Conservation (phyloP, 1,140 invertebrate genomes). For the Papilio machaon region DNA sequence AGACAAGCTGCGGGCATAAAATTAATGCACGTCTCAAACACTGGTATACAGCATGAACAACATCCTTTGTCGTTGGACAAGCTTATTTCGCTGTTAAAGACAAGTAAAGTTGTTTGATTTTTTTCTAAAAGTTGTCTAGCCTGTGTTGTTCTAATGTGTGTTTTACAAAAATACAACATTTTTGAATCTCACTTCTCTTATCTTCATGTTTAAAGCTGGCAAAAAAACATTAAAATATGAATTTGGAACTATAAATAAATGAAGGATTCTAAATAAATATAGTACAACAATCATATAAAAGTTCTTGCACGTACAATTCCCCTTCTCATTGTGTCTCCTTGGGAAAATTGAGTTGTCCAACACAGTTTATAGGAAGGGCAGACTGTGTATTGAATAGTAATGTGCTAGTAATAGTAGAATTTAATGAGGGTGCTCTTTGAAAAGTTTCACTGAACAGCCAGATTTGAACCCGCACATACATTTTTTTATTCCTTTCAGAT, state of each 20-base stretch:
- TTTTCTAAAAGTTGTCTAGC: background rate
- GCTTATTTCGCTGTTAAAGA: background rate
- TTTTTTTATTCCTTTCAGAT: background rate
- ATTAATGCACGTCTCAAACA: constrained; percentile 20
- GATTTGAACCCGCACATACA: background rate
- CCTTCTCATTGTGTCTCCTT: constrained; percentile 20
- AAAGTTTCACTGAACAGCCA: constrained; percentile 1
- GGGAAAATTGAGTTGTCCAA: constrained; percentile 27
- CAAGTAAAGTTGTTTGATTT: background rate
- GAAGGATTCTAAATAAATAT: background rate
- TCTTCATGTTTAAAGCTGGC: background rate
- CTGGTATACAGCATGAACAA: background rate
- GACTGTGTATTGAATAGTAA: constrained; percentile 7
- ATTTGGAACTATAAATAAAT: background rate
- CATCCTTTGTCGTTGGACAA: constrained; percentile 15
- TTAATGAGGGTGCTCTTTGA: constrained; percentile 15
- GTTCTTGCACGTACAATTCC: constrained; percentile 18
- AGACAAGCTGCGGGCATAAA: background rate
- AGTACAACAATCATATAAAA: background rate
- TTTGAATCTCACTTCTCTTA: no score
- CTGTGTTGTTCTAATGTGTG: no score
- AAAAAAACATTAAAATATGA: background rate
- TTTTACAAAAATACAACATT: no score
- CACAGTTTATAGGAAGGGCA: constrained; percentile 26
- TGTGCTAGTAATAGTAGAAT: constrained; percentile 4